phyloP scores from a whole-genome alignment of 2,113 vertebrate species.

The Forbesichthys papilliferus region DNA sequence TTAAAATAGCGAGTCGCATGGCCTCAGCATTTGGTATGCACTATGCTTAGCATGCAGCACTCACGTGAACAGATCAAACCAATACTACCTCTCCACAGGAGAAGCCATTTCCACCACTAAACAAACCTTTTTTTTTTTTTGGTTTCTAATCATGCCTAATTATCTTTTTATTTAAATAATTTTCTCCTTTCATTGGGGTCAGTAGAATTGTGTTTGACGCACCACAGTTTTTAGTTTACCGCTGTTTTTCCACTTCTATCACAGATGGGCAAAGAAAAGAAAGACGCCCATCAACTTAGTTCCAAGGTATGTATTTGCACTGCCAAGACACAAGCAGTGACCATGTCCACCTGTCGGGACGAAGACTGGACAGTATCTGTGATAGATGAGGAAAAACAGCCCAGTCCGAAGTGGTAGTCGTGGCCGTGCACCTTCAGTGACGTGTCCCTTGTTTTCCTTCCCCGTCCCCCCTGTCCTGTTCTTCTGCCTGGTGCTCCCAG shows the following conservation, averaged over 20 bases:
- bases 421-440: conserved; percentile 31
- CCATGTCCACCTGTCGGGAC: conserved; percentile 63
- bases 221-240: conserved; percentile 76
- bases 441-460: conserved; percentile 16
- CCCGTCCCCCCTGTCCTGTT: conserved; percentile 14
- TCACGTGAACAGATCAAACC: conserved; percentile 34
- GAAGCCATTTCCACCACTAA: conserved; percentile 21
- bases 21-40: conserved; percentile 61
- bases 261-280: conserved; percentile 87
- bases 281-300: conserved; percentile 83
- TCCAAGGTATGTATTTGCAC: conserved; percentile 80
- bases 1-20: conserved; percentile 58
- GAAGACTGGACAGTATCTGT: conserved; percentile 76
- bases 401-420: conserved; percentile 53
- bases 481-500: conserved; percentile 80
- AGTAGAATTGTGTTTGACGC: conserved; percentile 66
- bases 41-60: conserved; percentile 61
- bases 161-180: conserved; percentile 34
- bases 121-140: conserved; percentile 18
- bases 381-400: conserved; percentile 84
- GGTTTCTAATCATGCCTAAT: conserved; percentile 9
- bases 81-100: conserved; percentile 11
- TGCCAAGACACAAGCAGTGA: conserved; percentile 69
- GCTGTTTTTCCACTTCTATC: conserved; percentile 86
- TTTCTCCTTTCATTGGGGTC: conserved; percentile 44